phyloP scores from a whole-genome alignment of 2,888 invertebrate species.

The Eristalis tenax region DNA sequence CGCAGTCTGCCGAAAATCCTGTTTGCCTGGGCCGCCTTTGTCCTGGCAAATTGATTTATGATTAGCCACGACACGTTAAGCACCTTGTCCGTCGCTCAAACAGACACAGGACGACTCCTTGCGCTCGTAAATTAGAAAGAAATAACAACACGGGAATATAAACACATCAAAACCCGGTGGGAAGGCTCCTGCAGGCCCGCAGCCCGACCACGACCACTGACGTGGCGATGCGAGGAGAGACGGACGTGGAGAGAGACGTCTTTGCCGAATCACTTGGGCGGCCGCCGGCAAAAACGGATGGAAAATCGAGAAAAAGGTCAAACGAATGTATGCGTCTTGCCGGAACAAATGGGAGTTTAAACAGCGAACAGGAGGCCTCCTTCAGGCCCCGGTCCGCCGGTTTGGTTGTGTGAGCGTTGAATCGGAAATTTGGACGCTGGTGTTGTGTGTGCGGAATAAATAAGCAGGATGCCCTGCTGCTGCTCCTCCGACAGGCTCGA shows the following conservation, averaged over 20 bases:
- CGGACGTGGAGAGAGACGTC: neutral
- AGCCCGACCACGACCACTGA: conserved; percentile 9
- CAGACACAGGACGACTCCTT: conserved; percentile 2
- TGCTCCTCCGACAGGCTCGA: neutral
- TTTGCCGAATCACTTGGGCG: neutral
- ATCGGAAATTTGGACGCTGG: conserved; percentile 58
- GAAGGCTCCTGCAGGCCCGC: neutral
- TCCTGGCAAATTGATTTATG: conserved; percentile 69
- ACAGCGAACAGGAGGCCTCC: conserved; percentile 28
- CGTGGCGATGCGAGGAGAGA: neutral
- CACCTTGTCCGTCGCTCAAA: conserved; percentile 61
- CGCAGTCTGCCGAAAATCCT: conserved; percentile 34
- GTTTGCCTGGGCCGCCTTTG: conserved; percentile 23
- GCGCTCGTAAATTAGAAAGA: conserved; percentile 60
- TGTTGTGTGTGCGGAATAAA: conserved; percentile 56
- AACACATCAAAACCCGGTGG: neutral
- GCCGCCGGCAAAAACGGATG: neutral
- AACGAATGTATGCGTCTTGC: conserved; percentile 12
- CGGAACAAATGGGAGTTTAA: conserved; percentile 65
- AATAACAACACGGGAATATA: conserved; percentile 40
- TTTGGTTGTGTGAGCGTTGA: conserved; percentile 22
- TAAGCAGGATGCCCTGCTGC: conserved; percentile 38
- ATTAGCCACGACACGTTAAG: conserved; percentile 68
- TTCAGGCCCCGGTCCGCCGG: neutral
- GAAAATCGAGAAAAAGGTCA: conserved; percentile 39